Percentiles rank a stretch among this genome's conserved stretches.
These are phyloP conservation scores for Apostichopus californicus DNA, from an alignment of 35 echinoderm and acorn worm species.

Conservation along the genomic window DNA sequence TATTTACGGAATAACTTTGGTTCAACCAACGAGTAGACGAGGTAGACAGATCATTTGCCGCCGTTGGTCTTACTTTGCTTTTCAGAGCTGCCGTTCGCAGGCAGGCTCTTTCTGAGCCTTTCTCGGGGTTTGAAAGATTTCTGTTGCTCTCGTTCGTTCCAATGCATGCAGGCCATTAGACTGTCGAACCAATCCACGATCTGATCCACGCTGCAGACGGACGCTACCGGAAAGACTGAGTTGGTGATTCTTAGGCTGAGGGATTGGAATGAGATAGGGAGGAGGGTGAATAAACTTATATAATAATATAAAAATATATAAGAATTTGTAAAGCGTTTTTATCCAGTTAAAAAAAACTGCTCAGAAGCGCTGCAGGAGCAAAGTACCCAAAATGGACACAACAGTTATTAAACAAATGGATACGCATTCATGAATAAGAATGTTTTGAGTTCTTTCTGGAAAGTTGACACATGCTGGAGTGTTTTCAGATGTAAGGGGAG, in stretches of 20 bases:
- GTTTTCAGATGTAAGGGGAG: too few species aligned
- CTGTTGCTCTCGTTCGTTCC: slow-evolving; percentile 86
- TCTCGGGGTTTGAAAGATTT: slow-evolving; percentile 61
- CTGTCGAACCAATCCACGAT: slow-evolving; percentile 96
- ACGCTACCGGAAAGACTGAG: slow-evolving; percentile 91
- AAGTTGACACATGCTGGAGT: too few species aligned
- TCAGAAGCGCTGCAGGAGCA: too few species aligned
- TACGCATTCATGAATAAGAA: too few species aligned
- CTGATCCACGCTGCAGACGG: slow-evolving; percentile 86
- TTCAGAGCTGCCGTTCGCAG: slow-evolving; percentile 50
- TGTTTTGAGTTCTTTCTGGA: too few species aligned
- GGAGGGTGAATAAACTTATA: neutral
- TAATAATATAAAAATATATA: too few species aligned
- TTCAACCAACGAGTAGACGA: too few species aligned
- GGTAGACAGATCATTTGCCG: neutral
- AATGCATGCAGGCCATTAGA: slow-evolving; percentile 84
- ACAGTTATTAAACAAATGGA: too few species aligned
- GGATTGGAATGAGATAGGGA: neutral
- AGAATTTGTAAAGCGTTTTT: too few species aligned
- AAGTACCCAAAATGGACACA: too few species aligned
- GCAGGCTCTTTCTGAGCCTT: neutral
- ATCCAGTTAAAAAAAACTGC: too few species aligned
- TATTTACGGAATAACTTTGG: too few species aligned
- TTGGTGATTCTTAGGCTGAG: slow-evolving; percentile 85
- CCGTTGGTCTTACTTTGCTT: neutral